Evolutionary conservation across 2,113 vertebrate species (phyloP), one percentile per base, ranked within the genome.

Genomic region (Eulemur macaco): DNA sequence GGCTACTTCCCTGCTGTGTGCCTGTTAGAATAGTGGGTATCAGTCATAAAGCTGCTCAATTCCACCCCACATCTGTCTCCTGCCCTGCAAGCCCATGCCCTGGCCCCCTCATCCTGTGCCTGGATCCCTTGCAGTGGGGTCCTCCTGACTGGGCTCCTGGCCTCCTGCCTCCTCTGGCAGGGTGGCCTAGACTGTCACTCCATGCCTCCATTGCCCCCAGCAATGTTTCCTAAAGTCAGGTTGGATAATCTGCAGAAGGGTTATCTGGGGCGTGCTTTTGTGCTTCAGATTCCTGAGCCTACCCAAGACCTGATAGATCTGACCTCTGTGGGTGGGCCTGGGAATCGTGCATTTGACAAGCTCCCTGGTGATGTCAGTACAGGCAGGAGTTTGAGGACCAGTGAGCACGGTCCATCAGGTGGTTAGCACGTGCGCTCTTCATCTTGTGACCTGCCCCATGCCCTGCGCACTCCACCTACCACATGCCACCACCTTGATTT

Each of bases 401-500:
- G 21, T 39, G 39, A 58, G 6, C 31, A 54, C 14, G 17, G 34
- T n/a, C 50, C 25, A 7, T 23, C 25, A 68, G 42, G 68, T 15
- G 5, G 17, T 87, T 54, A 34, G 13, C 77, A 60, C 5, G 0
- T 74, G 39, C 39, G 13, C 8, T 66, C 25, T 89, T 56, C 37
- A 54, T 73, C 27, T 21, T 15, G 5, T 9, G 9, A 20, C 50
- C 21, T 6, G 0, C 27, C n/a, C 34, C n/a, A 8, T 23, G 1
- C 27, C 34, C 12, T 23, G 15, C 11, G 5, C 3, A 42, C 25
- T 66, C 47, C n/a, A 3, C 17, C 47, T 0, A 0, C 27, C 50
- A 23, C 34, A 60, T 20, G 29, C 17, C 15, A 0, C 64, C 25
- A 39, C 84, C 83, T 56, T 63, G 13, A 15, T 11, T 52, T 58